Base-by-base conservation (phyloP, 2,888 invertebrate species). In the Torymus auratus region DNA sequence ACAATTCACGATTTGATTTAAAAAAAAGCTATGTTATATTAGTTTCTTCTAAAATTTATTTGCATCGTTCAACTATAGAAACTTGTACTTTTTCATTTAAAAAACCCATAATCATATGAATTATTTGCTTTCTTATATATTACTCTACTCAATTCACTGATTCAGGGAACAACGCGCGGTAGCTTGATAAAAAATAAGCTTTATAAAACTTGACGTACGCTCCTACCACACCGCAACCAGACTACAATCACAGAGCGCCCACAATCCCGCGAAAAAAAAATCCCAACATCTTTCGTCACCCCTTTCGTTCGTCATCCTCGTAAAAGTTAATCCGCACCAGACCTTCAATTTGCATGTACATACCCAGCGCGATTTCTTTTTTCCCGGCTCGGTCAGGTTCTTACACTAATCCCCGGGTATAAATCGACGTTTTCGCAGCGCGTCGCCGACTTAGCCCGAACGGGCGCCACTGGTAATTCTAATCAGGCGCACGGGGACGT, bases 401-500 rank as follows among this genome's bases (percentile, higher is more conserved):
- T 17, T n/a, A 10, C 55, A 14, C 17, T 77, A 77, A 77, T 77
- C 77, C 69, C 23, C 58, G 2, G 10, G 65, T 55, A 68, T 72
- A 78, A 72, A 72, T 60, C 72, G 67, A 20, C 72, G 50, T 65
- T 78, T 68, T 72, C 10, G 53, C 50, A 53, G 14, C 41, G 61
- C 52, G 50, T 11, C 7, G 41, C 4, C 23, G 60, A 65, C 69
- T 75, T 64, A 56, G 28, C 73, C 73, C 74, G 23, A 7, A 7
- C 41, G 41, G 41, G 7, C 58, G 13, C 3, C 61, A 64, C 69
- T 68, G 80, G 78, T 82, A 81, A 83, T 86, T 84, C 82, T 84
- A 84, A 85, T 87, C 86, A 84, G 82, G 78, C 82, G 78, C 64
- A 78, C 69, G 75, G n/a, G 75, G 20, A 13, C 74, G 50, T 73